Percentiles rank a stretch among this genome's conserved stretches.
phyloP scores from a whole-genome alignment of 2,113 vertebrate species.

The Leptobrachium leishanense region DNA sequence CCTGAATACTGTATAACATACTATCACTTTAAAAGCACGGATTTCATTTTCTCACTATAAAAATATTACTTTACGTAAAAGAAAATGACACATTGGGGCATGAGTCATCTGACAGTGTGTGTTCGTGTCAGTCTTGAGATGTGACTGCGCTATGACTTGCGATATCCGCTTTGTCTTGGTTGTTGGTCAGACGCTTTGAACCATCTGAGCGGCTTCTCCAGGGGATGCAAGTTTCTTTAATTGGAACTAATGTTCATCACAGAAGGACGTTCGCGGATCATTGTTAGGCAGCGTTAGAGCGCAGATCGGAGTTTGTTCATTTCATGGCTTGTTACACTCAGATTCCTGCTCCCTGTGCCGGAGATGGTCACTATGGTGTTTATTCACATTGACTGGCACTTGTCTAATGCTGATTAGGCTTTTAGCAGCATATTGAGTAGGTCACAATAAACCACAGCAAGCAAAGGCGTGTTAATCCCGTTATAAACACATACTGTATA shows the following conservation, averaged over 20 bases:
- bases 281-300: constrained; percentile 17
- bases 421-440: not conserved
- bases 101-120: not conserved
- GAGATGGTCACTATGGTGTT: not conserved
- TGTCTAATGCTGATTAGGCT: not conserved
- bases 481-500: not conserved
- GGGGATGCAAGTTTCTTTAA: constrained; percentile 22
- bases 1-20: no score
- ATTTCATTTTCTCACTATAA: no score
- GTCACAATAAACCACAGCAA: not conserved
- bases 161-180: not conserved
- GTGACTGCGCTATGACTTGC: constrained; percentile 11
- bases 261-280: constrained; percentile 25
- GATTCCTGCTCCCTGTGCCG: not conserved
- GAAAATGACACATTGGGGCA: not conserved
- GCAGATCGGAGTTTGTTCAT: constrained; percentile 1
- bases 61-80: no score
- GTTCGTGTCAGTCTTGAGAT: not conserved
- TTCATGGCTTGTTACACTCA: not conserved
- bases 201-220: constrained; percentile 29
- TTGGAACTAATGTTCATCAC: constrained; percentile 38
- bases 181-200: constrained; percentile 2
- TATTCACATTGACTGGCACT: not conserved
- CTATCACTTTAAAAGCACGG: no score
- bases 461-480: not conserved